These are phyloP conservation scores for Euthynnus affinis DNA, from an alignment of 2,797 vertebrate species.

Conservation along the genomic window DNA sequence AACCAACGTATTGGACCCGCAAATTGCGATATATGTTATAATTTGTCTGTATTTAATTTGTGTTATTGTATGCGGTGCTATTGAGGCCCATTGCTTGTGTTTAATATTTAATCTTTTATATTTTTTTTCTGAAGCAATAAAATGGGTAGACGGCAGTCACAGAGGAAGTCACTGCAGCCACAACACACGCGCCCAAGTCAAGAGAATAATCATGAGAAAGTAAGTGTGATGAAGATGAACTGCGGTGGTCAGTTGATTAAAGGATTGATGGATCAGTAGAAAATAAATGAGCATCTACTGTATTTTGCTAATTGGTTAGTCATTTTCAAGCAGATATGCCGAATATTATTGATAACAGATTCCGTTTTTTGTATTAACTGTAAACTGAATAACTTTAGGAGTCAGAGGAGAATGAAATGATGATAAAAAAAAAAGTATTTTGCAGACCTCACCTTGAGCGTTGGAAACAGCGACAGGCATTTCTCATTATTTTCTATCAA, in stretches of 20 bases:
- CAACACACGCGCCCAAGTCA: constrained; percentile 39
- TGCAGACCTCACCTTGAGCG: neutral
- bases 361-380: neutral
- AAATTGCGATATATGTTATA: rapidly evolving
- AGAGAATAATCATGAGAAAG: constrained; percentile 63
- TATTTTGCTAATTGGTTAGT: too few species aligned
- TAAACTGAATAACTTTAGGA: neutral
- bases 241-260: neutral
- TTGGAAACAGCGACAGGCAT: too few species aligned
- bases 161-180: constrained; percentile 61
- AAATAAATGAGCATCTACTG: too few species aligned
- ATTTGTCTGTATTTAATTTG: too few species aligned
- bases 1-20: neutral
- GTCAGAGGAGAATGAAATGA: too few species aligned
- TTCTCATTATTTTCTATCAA: too few species aligned
- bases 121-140: constrained; percentile 50
- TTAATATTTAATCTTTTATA: neutral
- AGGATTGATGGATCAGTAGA: too few species aligned
- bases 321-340: neutral
- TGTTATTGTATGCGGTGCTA: neutral
- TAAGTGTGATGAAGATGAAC: constrained; percentile 22
- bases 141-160: constrained; percentile 68
- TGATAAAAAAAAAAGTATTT: neutral
- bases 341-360: neutral
- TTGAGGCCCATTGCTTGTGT: neutral